Evolutionary conservation across 2,113 vertebrate genomes (phyloP).

Genomic region (Tonatia bakeri): DNA sequence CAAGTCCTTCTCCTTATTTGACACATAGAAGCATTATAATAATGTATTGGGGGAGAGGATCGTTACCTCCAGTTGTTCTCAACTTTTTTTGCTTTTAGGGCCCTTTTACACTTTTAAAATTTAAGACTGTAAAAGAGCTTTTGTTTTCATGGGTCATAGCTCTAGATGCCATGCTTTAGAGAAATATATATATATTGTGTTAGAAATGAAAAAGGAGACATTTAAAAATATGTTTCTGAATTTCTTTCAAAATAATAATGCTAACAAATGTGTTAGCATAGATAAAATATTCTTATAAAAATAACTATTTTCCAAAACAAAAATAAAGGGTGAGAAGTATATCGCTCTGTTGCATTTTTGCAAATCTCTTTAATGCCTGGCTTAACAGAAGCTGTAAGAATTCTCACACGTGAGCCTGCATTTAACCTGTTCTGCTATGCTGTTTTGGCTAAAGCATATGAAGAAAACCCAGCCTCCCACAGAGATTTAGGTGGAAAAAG

Average conservation of each 20-base stretch:
- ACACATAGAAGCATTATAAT: background rate
- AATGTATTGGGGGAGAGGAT: too few species aligned
- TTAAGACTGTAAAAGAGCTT: constrained; percentile 5
- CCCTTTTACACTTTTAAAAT: background rate
- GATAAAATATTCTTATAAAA: constrained; percentile 27
- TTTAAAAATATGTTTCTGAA: background rate
- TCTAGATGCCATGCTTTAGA: background rate
- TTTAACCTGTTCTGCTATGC: background rate
- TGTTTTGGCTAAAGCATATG: background rate
- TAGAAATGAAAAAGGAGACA: constrained; percentile 7
- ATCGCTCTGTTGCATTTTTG: background rate
- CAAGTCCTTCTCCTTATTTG: background rate
- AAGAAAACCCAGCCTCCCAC: background rate
- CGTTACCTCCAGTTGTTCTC: background rate
- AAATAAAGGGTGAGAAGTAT: constrained; percentile 10
- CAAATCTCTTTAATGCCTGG: background rate
- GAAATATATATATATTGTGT: background rate
- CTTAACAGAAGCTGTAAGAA: background rate
- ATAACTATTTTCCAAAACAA: constrained; percentile 18
- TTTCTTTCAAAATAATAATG: constrained; percentile 30
- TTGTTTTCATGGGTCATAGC: background rate
- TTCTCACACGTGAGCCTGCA: background rate
- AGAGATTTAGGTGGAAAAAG: background rate
- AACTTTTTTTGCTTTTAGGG: background rate
- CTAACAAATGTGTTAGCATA: background rate